Conservation (phyloP, 2,888 invertebrate genomes). For the Patella depressa region DNA sequence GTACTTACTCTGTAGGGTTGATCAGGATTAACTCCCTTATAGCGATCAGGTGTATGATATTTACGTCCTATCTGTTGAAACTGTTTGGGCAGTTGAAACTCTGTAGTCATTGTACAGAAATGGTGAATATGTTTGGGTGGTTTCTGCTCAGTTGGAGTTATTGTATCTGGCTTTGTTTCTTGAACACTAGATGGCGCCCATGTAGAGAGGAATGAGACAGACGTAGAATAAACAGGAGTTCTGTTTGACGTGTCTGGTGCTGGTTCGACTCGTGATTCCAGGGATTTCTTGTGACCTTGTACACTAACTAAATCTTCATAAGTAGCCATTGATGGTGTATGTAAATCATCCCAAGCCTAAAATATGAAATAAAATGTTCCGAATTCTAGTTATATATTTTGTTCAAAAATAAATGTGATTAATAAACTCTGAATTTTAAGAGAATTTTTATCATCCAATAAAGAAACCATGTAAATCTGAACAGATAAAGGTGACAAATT, state of each 20-base stretch:
- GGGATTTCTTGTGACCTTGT: constrained; percentile 46
- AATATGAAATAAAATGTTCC: neutral
- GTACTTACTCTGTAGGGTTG: constrained; percentile 55
- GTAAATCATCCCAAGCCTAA: constrained; percentile 63
- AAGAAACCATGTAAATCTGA: too few species aligned
- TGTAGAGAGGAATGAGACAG: constrained; percentile 60
- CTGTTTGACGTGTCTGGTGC: constrained; percentile 19
- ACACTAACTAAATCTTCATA: constrained; percentile 65
- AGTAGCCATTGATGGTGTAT: constrained; percentile 54
- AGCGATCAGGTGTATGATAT: constrained; percentile 64
- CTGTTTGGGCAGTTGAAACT: constrained; percentile 62
- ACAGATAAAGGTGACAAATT: too few species aligned
- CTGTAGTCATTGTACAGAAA: constrained; percentile 64
- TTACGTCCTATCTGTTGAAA: constrained; percentile 61
- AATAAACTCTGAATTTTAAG: too few species aligned
- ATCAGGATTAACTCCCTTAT: constrained; percentile 46
- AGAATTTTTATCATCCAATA: too few species aligned
- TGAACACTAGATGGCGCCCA: constrained; percentile 53
- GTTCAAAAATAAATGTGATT: too few species aligned
- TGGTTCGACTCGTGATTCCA: constrained; percentile 41
- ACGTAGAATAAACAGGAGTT: constrained; percentile 40
- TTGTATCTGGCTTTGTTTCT: neutral
- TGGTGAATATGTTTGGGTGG: constrained; percentile 57
- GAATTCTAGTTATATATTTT: too few species aligned
- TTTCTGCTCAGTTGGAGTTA: neutral